Conservation (phyloP, 2,797 vertebrate species). For the Eidolon dupreanum region DNA sequence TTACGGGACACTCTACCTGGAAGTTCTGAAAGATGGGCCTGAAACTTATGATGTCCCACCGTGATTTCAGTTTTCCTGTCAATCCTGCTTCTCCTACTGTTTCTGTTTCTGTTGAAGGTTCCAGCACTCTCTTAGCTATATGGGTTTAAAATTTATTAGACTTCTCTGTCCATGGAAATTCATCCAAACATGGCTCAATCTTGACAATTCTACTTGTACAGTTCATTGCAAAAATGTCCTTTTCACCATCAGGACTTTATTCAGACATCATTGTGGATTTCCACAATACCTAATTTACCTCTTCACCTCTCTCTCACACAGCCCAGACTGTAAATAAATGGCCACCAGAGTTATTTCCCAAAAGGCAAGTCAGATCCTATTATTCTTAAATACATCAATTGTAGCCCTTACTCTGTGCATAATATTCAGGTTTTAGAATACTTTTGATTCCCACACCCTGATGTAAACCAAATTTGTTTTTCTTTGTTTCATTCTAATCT, state of each 20-base stretch:
- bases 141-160: background rate
- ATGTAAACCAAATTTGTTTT: background rate
- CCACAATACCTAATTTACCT: background rate
- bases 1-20: background rate
- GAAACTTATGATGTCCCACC: background rate
- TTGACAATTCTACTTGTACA: background rate
- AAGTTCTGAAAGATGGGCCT: background rate
- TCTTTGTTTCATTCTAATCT: background rate
- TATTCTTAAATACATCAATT: conserved; percentile 2
- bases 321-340: background rate
- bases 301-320: background rate
- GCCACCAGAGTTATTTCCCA: background rate
- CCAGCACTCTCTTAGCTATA: background rate
- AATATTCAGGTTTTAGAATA: background rate
- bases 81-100: background rate
- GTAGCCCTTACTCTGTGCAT: background rate
- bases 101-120: background rate
- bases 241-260: background rate
- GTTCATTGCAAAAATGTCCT: background rate
- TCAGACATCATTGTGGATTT: background rate
- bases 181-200: background rate
- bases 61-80: background rate
- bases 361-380: background rate
- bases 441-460: background rate
- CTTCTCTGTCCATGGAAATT: background rate